These are phyloP conservation scores for Polyodon spathula DNA, from an alignment of 2,113 vertebrate genomes.

Conservation along the genomic window DNA sequence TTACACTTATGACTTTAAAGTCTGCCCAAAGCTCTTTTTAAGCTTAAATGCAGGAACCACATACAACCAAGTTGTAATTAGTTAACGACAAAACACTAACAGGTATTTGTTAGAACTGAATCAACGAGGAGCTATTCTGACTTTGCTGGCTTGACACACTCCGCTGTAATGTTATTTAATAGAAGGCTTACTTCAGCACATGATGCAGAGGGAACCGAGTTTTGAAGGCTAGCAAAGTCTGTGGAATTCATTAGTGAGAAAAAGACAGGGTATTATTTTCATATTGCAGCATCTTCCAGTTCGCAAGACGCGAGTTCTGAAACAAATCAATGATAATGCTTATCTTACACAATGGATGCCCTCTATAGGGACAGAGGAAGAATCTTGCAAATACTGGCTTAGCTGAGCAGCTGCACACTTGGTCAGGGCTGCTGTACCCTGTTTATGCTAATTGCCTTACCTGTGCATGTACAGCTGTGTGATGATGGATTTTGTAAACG, in stretches of 20 bases:
- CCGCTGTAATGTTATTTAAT: constrained; percentile 41
- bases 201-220: constrained; percentile 36
- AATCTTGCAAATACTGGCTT: constrained; percentile 15
- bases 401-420: constrained; percentile 23
- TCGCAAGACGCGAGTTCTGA: constrained; percentile 35
- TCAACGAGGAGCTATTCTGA: too few relatives aligned
- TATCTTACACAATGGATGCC: constrained; percentile 40
- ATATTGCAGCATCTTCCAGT: constrained; percentile 25
- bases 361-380: constrained; percentile 25
- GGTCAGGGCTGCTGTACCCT: constrained; percentile 18
- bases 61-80: too few relatives aligned
- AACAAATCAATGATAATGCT: constrained; percentile 52
- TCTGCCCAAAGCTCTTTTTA: too few relatives aligned
- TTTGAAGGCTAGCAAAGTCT: constrained; percentile 37
- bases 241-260: constrained; percentile 43
- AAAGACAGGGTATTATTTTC: constrained; percentile 42
- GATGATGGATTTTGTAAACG: too few relatives aligned
- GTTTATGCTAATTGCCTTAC: not conserved
- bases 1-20: too few relatives aligned
- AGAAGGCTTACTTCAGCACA: constrained; percentile 50
- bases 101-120: too few relatives aligned
- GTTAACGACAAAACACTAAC: too few relatives aligned
- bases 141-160: constrained; percentile 45
- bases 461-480: too few relatives aligned
- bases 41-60: too few relatives aligned